Base-by-base conservation (phyloP, 2,113 vertebrate species). In the Amphilophus citrinellus region DNA sequence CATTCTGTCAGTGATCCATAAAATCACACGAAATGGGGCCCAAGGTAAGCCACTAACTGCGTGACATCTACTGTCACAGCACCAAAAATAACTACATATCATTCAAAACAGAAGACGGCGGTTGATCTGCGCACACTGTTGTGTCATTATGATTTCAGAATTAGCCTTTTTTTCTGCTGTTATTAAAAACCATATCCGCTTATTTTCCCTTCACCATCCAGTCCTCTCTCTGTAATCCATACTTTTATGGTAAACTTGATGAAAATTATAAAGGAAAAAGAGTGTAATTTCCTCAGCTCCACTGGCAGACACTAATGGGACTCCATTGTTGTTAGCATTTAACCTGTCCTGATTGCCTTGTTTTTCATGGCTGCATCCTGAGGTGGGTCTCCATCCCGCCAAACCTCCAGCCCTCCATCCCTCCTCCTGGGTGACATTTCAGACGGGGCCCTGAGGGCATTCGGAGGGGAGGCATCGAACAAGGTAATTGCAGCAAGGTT, bases 381-480 rank as follows among this genome's bases (percentile, higher is more conserved):
- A 91, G 82, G 77, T 84, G 82, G 73, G 85, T 85, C 88, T 87
- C 76, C 81, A 87, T 84, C 86, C 86, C 80, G 39, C 88, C 90
- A 90, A 88, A 85, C 82, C 82, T 82, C 57, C 88, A 90, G 32
- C 82, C 63, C 90, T 84, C 86, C 82, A 78, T 92, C 83, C 87
- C 90, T 94, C 93, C 94, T 93, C 90, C 86, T 73, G 90, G 92
- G 93, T 94, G 93, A 96, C 96, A 96, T 96, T 96, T 95, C 90
- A 94, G 93, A 95, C 90, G 85, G 82, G 89, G 91, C 94, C 95
- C 95, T 87, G 91, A 80, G 95, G 96, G 94, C 94, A 92, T 88
- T 90, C 57, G 61, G 86, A 87, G 87, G 92, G 90, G 87, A 94
- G 92, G 92, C 91, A 92, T 93, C 87, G 90, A 94, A 95, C 93